Evolutionary conservation across 2,888 invertebrate genomes (phyloP), one percentile per base, ranked within the genome.

Genomic region (Ophion obscuratus): DNA sequence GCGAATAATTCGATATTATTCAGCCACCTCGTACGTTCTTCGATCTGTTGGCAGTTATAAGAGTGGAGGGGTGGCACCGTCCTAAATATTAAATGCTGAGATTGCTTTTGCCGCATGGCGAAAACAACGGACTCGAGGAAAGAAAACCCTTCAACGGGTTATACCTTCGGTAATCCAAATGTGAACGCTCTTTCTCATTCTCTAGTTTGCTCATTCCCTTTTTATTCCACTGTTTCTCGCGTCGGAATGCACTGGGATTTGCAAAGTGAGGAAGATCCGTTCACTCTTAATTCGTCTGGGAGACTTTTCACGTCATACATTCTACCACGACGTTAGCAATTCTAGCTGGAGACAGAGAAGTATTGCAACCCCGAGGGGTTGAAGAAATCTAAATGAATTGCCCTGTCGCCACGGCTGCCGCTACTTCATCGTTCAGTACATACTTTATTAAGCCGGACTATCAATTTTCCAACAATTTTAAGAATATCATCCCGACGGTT

Each of bases 31-130:
- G 31, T 14, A 17, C n/a, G 24, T 36, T 40, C 67, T 11, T 67
- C 40, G 24, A 44, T 6, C n/a, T 44, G 14, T 44, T 47, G 5
- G 6, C 31, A 31, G 4, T 3, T 2, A 53, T 11, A 76, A 44
- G 66, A 20, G 57, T 76, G 70, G 57, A 71, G n/a, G 44, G 64
- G 71, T 64, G 82, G 70, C 40, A 20, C 70, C 70, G 53, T 70
- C n/a, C 62, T 70, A 71, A 82, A 82, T 82, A 76, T 82, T 82
- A 27, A 64, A 82, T 62, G 53, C 70, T 27, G 57, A 82, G 82
- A 82, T 82, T 76, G 76, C 76, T 73, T 73, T 40, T 53, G 70
- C 24, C 64, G 62, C 70, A 71, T 71, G 24, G 70, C 57, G 57
- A 57, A 57, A 82, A 68, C 57, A 75, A 75, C 31, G 44, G 62